Base-by-base conservation (phyloP, 2,113 vertebrate species). In the Gymnogyps californianus region DNA sequence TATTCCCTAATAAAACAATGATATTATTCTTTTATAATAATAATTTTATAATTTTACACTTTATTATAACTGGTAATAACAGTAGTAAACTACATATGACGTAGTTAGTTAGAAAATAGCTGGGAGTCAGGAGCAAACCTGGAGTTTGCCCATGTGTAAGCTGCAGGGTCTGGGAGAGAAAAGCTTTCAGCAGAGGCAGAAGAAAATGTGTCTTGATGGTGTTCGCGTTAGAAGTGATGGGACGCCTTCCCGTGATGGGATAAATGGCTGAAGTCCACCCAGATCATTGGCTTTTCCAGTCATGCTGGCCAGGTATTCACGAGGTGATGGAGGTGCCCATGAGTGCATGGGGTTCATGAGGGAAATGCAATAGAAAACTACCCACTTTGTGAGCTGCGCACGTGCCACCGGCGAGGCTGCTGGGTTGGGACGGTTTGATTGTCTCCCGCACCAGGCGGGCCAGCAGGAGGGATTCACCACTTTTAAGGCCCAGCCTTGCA, bases 321-420 rank as follows among this genome's bases (percentile, higher is more conserved):
- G 0, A 62, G 57, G 52, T 28, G 64, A 19, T 34, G n/a, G 79
- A 11, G 10, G 24, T 21, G 40, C 6, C 46, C 36, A 18, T 62
- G 29, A 28, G 46, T 40, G n/a, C 26, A 21, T 26, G 58, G 13
- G 32, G 11, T 44, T 59, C 3, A 20, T 4, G 1, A 59, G 49
- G 24, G n/a, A 77, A 59, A 29, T 7, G 42, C 1, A 2, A 8
- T 7, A 24, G 47, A 34, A 58, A 62, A 19, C 24, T 16, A 11
- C 13, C 20, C 24, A 4, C 24, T 38, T 51, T 21, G 24, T 18
- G 62, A 75, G 22, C 31, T 24, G 47, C 24, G 29, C 42, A 5
- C 6, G 0, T 16, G 34, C 29, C 75, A 34, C 47, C 26, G 1
- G 32, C 0, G 1, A 42, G 38, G 47, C 16, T 1, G 0, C 38